phyloP scores from a whole-genome alignment of 2,888 invertebrate genomes.

The Drosophila affinis region DNA sequence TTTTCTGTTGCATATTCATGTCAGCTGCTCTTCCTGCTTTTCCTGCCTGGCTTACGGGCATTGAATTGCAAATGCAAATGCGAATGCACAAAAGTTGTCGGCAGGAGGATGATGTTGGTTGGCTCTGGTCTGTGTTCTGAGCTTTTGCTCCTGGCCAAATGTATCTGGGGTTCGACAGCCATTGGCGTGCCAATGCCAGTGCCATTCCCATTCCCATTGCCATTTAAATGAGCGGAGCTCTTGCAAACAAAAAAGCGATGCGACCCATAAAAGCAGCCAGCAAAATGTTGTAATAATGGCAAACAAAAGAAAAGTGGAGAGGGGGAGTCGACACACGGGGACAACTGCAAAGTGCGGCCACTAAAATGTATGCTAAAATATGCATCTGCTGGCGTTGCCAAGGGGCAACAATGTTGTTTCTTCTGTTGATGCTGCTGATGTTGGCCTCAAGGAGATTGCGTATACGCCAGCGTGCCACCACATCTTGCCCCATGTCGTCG shows the following conservation, averaged over 20 bases:
- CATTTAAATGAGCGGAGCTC: constrained; percentile 32
- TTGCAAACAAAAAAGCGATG: constrained; percentile 19
- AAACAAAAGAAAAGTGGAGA: constrained; percentile 48
- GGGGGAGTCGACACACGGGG: constrained; percentile 5
- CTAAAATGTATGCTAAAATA: constrained; percentile 65
- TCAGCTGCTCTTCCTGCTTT: constrained; percentile 16
- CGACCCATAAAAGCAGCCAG: constrained; percentile 43
- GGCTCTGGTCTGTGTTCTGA: constrained; percentile 2
- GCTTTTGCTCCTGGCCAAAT: not conserved
- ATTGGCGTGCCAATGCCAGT: not conserved
- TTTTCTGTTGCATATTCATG: constrained; percentile 45
- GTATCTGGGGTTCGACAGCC: not conserved
- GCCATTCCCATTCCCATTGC: constrained; percentile 17
- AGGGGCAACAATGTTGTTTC: constrained; percentile 41
- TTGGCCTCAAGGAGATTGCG: constrained; percentile 25
- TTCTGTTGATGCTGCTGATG: constrained; percentile 19
- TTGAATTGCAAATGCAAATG: constrained; percentile 51
- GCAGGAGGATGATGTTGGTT: constrained; percentile 26
- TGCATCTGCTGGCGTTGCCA: constrained; percentile 57
- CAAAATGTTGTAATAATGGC: constrained; percentile 58
- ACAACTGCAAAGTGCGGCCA: constrained; percentile 43
- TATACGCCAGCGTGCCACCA: constrained; percentile 41
- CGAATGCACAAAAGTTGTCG: constrained; percentile 44
- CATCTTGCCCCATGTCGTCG: constrained; percentile 8
- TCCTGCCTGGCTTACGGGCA: constrained; percentile 25